Base-by-base conservation (phyloP, 2,888 invertebrate genomes). In the Craniophora ligustri region DNA sequence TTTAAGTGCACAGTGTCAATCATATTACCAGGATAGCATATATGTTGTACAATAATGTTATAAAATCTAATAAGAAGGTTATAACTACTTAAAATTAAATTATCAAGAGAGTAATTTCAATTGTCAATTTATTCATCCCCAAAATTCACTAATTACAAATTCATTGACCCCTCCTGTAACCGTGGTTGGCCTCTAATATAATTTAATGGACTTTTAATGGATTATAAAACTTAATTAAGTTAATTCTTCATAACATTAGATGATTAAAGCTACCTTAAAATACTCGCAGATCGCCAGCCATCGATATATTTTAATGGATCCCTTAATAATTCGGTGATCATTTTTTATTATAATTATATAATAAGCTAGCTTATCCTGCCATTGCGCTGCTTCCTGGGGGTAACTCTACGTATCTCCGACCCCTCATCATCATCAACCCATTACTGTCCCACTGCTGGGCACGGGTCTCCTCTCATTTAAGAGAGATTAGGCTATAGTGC, bases 251-350 rank as follows among this genome's bases (percentile, higher is more conserved):
- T 65, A 40, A 40, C 34, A 2, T 35, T 30, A 58, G 31, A 35
- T 48, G 11, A 44, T 31, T 26, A 28, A 28, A 45, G 15, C 13
- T 28, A 7, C 5, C 11, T n/a, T 1, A 15, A 26, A 23, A 42
- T 28, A 15, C 42, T 42, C 11, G 21, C 13, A 55, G 19, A 58
- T 57, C 34, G 19, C 21, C 10, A 19, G 13, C 8, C 8, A 14
- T 42, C 59, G 16, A 57, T 26, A 47, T 60, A n/a, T 42, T 39
- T 38, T 64, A 34, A 60, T 60, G 40, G 39, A 30, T 41, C 21
- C 5, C 14, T 26, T 59, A 36, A 63, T 64, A 36, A 42, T 16
- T 31, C 7, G 14, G 54, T 13, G 10, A 26, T 5, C n/a, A n/a
- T n/a, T 1, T 26, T 26, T 26, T n/a, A 26, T 1, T 26, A 26